Evolutionary conservation across 1,140 invertebrate species (phyloP).

Genomic region (Olivierus martensii): DNA sequence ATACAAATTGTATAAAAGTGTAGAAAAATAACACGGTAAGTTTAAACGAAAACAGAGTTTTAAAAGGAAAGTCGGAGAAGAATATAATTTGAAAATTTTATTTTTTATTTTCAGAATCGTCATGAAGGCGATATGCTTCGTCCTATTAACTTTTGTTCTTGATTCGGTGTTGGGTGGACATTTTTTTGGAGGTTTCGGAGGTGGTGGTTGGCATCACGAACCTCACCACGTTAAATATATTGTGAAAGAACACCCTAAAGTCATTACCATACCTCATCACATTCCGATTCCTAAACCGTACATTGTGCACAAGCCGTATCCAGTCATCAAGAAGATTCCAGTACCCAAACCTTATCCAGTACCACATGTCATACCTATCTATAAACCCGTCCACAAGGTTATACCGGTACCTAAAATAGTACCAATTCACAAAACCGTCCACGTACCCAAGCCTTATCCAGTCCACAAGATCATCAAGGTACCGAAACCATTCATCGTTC

Average conservation of each 20-base stretch:
- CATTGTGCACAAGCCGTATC: not conserved
- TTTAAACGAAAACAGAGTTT: no score
- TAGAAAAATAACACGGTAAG: no score
- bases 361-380: not conserved
- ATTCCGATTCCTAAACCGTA: not conserved
- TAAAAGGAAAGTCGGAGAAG: no score
- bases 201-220: not conserved
- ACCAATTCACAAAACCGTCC: slow-evolving; percentile 24
- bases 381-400: not conserved
- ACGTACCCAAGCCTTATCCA: slow-evolving; percentile 23
- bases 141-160: no score
- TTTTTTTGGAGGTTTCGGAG: not conserved
- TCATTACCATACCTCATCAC: not conserved
- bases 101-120: no score
- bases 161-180: no score
- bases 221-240: not conserved
- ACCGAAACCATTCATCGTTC: slow-evolving; percentile 18
- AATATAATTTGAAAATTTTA: no score
- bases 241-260: not conserved
- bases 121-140: no score
- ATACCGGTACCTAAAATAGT: slow-evolving; percentile 13
- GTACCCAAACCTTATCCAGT: not conserved
- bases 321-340: not conserved
- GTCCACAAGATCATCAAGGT: slow-evolving; percentile 19
- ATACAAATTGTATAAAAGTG: no score